phyloP scores from a whole-genome alignment of 2,888 invertebrate species.

The Lochmaea capreae region DNA sequence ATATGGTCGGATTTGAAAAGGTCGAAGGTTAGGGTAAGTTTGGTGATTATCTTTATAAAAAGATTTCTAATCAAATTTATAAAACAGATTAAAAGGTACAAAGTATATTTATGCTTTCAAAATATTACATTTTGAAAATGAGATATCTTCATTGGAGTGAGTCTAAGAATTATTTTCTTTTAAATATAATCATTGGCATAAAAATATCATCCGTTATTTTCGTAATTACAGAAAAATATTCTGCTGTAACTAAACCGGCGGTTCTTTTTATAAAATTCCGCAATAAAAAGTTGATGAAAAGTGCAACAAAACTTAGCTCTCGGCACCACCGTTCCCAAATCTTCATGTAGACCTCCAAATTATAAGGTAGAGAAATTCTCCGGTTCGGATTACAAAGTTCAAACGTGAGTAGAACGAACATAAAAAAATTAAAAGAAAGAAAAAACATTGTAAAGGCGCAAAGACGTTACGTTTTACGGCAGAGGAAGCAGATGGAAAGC shows the following conservation, averaged over 20 bases:
- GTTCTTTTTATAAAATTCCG: not conserved
- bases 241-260: too few species aligned
- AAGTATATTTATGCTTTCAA: too few species aligned
- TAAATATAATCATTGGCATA: too few species aligned
- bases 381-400: constrained; percentile 37
- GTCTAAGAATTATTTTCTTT: too few species aligned
- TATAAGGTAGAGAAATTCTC: constrained; percentile 4
- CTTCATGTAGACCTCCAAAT: not conserved
- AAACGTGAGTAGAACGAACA: constrained; percentile 31
- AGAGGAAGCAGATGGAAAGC: constrained; percentile 10
- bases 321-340: constrained; percentile 11
- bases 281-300: not conserved
- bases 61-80: not conserved
- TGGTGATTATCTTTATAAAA: not conserved
- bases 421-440: constrained; percentile 29
- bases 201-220: too few species aligned
- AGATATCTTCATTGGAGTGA: too few species aligned
- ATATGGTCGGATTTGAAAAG: constrained; percentile 9
- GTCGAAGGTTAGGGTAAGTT: constrained; percentile 20
- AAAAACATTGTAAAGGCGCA: constrained; percentile 20
- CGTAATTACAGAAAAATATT: too few species aligned
- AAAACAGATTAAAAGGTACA: not conserved
- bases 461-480: constrained; percentile 38
- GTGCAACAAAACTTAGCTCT: not conserved
- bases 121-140: too few species aligned